Conservation (phyloP, 2,113 vertebrate genomes). For the Salminus brasiliensis region DNA sequence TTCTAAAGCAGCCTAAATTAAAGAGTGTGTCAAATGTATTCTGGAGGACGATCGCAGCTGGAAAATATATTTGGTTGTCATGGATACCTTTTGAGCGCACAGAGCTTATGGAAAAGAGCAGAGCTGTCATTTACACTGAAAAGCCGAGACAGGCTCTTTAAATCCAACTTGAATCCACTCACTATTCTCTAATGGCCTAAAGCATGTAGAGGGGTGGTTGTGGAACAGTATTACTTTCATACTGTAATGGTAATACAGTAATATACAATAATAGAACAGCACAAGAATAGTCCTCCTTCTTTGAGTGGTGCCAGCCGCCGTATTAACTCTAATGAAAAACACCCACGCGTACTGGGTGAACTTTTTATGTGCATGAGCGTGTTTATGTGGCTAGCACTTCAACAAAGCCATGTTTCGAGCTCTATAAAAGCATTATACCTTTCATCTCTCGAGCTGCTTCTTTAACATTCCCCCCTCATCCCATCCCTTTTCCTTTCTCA, state of each 20-base stretch:
- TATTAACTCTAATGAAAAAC: constrained; percentile 32
- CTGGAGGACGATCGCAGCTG: constrained; percentile 45
- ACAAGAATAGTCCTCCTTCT: background rate
- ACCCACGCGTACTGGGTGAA: background rate
- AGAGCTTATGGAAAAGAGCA: constrained; percentile 7
- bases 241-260: background rate
- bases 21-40: constrained; percentile 52
- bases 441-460: constrained; percentile 4
- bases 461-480: background rate
- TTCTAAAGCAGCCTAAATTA: constrained; percentile 41
- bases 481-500: background rate
- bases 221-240: background rate
- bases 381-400: background rate
- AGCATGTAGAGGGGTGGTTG: background rate
- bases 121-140: constrained; percentile 13
- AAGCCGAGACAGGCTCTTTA: background rate
- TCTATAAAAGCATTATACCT: background rate
- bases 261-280: background rate
- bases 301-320: constrained; percentile 1
- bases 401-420: background rate
- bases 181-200: background rate
- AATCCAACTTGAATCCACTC: background rate
- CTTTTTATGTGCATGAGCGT: background rate
- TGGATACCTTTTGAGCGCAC: constrained; percentile 66
- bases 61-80: constrained; percentile 63